A percentile compares a stretch with the other conserved stretches of the same genome.
phyloP scores from a whole-genome alignment of 2,888 invertebrate species.

The Volucella inflata region DNA sequence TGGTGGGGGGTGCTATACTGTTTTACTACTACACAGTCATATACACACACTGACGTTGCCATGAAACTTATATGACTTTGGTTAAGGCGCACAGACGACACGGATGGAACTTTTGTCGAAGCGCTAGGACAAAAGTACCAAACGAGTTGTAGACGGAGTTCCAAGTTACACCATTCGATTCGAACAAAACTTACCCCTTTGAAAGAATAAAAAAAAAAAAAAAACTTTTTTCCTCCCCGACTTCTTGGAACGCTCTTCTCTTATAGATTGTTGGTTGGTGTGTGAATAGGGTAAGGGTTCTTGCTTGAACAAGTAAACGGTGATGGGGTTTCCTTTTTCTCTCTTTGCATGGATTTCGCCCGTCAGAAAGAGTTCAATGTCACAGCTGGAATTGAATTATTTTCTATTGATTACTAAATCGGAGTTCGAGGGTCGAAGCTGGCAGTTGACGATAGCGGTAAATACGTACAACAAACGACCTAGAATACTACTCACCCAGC shows the following conservation, averaged over 20 bases:
- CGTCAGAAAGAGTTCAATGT: conserved; percentile 75
- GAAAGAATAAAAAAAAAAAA: conserved; percentile 39
- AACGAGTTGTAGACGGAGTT: no score
- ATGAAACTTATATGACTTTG: conserved; percentile 51
- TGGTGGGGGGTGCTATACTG: conserved; percentile 19
- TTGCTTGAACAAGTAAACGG: neutral
- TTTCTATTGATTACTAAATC: conserved; percentile 71
- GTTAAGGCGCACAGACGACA: conserved; percentile 12
- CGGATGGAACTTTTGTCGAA: conserved; percentile 3
- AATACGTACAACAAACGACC: conserved; percentile 55
- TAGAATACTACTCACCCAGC: conserved; percentile 59
- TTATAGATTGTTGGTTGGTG: neutral
- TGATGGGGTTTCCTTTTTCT: conserved; percentile 7
- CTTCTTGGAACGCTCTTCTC: conserved; percentile 37
- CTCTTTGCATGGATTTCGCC: conserved; percentile 53
- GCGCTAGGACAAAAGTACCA: conserved; percentile 5
- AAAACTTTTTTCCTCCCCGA: conserved; percentile 41
- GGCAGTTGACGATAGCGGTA: conserved; percentile 43
- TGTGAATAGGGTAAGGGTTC: neutral
- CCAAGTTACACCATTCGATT: conserved; percentile 27
- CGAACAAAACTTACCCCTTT: conserved; percentile 64
- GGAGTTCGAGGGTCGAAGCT: conserved; percentile 22
- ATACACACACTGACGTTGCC: neutral
- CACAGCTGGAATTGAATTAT: conserved; percentile 76
- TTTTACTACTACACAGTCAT: neutral